These are phyloP conservation scores for Cochlearius cochlearius DNA, from an alignment of 2,113 vertebrate genomes.

Conservation along the genomic window DNA sequence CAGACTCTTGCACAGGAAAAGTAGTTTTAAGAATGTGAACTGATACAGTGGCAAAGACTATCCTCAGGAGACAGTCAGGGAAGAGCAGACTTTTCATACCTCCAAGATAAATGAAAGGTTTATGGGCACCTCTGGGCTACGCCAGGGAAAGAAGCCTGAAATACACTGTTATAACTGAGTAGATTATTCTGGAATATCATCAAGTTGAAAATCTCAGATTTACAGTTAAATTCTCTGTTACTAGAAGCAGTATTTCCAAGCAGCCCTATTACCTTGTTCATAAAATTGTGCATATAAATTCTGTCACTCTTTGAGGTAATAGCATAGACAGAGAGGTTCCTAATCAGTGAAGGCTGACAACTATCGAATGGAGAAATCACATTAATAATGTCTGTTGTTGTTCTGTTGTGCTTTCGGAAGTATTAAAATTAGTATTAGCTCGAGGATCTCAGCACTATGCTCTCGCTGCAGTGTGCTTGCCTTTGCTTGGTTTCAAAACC, in stretches of 20 bases:
- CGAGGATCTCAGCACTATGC: background rate
- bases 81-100: background rate
- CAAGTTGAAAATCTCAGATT: background rate
- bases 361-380: background rate
- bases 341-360: background rate
- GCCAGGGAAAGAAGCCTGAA: background rate
- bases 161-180: background rate
- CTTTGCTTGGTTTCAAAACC: background rate
- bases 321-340: background rate
- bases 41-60: background rate
- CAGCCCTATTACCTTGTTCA: background rate
- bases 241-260: background rate
- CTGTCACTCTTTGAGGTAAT: background rate
- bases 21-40: background rate
- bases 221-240: background rate
- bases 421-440: background rate
- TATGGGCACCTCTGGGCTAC: background rate
- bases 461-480: background rate
- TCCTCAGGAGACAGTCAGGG: background rate
- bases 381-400: background rate
- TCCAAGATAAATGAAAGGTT: background rate
- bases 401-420: background rate
- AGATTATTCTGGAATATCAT: background rate
- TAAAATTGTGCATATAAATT: background rate
- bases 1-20: background rate